Evolutionary conservation across 2,797 vertebrate species (phyloP), one percentile per base, ranked within the genome.

Genomic region (Sylvia borin): DNA sequence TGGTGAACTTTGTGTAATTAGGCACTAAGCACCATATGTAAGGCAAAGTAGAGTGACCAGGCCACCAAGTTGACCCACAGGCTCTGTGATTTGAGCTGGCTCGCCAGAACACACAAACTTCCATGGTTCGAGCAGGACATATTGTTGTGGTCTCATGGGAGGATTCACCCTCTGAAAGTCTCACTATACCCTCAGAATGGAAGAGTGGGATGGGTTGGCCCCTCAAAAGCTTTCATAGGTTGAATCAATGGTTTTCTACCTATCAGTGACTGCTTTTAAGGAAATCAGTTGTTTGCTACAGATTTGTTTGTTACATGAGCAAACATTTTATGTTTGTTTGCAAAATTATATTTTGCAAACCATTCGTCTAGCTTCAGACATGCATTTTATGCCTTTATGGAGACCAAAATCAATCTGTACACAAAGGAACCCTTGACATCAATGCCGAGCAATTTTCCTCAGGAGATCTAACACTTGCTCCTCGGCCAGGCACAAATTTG

Each of bases 61-160:
- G 17, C 8, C 9, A 20, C 18, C 10, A 38, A 6, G 4, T 0
- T 50, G 11, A 21, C 36, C 25, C 51, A 67, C 1, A 0, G 16
- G 20, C 7, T 73, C 36, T 40, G 11, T 64, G 16, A 9, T 90
- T 64, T 31, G 13, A 54, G 18, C 20, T 57, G n/a, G 13, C 1
- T 78, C 16, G 20, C 20, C 21, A 26, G 27, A 26, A 15, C 5
- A n/a, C 9, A 10, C 4, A 64, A 57, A 31, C 36, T 18, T 55
- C 26, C 29, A 7, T 25, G 34, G 3, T 47, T n/a, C 15, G 68
- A 43, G 14, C 11, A 32, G 32, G 24, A 17, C 7, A 42, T 10
- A 11, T 1, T 18, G 7, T 67, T 67, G 3, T 36, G 24, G 3
- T 20, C 11, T 67, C 13, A 1, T 43, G 18, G 24, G 19, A 83